Conservation (phyloP, 2,113 vertebrate species). For the Bombycilla garrulus region DNA sequence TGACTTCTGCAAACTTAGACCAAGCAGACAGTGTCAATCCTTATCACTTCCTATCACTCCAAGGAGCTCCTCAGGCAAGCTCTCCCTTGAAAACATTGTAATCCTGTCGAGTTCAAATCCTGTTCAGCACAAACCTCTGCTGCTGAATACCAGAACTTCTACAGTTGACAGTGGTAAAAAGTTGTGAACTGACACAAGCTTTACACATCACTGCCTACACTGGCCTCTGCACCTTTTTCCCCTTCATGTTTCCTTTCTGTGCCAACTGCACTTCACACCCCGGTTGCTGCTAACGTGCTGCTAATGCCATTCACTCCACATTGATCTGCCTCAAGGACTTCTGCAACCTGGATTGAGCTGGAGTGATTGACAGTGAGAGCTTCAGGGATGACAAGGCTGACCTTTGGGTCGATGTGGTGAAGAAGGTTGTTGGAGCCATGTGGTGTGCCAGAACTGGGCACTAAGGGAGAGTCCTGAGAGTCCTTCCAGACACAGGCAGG, state of each 20-base stretch:
- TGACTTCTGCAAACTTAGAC: background rate
- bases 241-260: background rate
- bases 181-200: background rate
- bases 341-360: background rate
- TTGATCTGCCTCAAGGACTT: background rate
- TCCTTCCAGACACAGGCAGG: background rate
- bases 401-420: background rate
- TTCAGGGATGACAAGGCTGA: background rate
- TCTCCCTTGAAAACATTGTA: background rate
- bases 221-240: background rate
- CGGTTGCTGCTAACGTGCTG: background rate
- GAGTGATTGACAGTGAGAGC: background rate
- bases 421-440: background rate
- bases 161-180: background rate
- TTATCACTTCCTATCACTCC: background rate
- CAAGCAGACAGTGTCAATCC: background rate
- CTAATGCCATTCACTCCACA: background rate
- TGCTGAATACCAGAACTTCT: background rate
- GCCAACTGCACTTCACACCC: background rate
- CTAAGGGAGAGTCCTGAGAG: background rate
- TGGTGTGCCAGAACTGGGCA: background rate
- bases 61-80: background rate
- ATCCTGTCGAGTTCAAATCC: background rate
- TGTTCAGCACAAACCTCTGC: background rate
- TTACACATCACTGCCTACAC: background rate